Percentiles rank a stretch among this genome's conserved stretches.
These are phyloP conservation scores for Cuniculus paca DNA, from an alignment of 2,797 vertebrate genomes.

Conservation along the genomic window DNA sequence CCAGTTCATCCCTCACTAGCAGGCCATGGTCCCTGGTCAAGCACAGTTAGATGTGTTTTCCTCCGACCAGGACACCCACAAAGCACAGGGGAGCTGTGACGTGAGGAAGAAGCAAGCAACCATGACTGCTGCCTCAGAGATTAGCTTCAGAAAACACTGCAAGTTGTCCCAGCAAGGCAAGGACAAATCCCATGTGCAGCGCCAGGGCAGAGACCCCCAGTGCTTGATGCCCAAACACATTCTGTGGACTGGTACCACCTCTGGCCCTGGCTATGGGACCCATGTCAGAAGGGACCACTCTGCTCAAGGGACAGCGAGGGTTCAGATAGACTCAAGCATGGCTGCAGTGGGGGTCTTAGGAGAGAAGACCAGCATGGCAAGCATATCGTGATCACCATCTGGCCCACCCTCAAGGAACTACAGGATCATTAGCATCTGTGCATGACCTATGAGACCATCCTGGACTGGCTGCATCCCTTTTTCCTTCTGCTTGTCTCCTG, in stretches of 20 bases:
- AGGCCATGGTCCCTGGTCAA: background rate
- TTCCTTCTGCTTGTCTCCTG: background rate
- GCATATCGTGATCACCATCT: background rate
- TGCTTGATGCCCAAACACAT: background rate
- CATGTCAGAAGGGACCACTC: background rate
- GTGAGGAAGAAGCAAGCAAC: background rate
- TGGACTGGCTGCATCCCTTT: background rate
- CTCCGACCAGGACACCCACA: background rate
- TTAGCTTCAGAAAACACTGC: background rate
- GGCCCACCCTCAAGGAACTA: background rate
- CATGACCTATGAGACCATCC: no score
- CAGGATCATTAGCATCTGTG: background rate
- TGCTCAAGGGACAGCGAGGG: background rate
- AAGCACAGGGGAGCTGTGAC: background rate
- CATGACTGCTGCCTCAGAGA: no score
- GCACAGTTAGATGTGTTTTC: background rate
- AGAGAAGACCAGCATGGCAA: background rate
- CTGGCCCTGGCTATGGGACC: background rate
- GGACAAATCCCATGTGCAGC: background rate
- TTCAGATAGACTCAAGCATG: background rate
- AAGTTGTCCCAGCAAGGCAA: background rate
- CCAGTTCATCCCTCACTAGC: background rate
- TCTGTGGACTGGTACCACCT: background rate
- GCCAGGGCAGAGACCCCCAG: background rate
- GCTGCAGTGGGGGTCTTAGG: background rate